Conservation (phyloP, 2,797 vertebrate species). For the Sparus aurata region DNA sequence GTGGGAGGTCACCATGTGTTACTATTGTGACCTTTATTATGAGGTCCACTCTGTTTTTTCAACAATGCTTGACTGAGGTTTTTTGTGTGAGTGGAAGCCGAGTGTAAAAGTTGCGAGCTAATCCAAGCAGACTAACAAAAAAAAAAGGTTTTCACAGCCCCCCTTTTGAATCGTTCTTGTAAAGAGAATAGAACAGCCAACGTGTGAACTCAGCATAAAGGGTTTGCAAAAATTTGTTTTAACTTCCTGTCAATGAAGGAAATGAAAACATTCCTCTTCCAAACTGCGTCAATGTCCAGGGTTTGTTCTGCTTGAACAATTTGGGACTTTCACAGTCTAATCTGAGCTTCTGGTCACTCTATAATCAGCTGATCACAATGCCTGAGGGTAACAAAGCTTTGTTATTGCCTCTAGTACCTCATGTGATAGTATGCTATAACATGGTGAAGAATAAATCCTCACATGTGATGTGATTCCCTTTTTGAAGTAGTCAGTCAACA, state of each 20-base stretch:
- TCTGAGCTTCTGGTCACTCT: slow-evolving; percentile 3
- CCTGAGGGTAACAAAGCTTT: neutral
- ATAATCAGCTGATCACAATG: slow-evolving; percentile 43
- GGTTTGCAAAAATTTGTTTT: neutral
- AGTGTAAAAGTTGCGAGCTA: neutral
- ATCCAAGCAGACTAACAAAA: neutral
- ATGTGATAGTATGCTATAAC: slow-evolving; percentile 10
- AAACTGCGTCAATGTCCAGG: neutral
- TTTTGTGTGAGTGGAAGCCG: neutral
- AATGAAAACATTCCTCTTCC: neutral
- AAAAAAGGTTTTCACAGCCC: neutral
- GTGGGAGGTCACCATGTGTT: slow-evolving; percentile 24
- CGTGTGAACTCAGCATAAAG: neutral
- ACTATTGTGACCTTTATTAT: slow-evolving; percentile 12
- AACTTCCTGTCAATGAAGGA: neutral
- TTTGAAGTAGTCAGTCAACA: neutral
- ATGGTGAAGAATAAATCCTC: neutral
- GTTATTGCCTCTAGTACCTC: neutral
- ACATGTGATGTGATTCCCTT: neutral
- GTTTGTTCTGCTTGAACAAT: neutral
- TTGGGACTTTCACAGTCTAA: neutral
- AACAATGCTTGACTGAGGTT: neutral
- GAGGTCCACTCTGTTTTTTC: slow-evolving; percentile 10
- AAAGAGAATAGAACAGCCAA: neutral
- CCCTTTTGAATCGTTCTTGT: neutral